Percentiles rank a stretch among this genome's conserved stretches.
Evolutionary conservation across 2,113 vertebrate species (phyloP).

Genomic region (Cercopithecus mona): DNA sequence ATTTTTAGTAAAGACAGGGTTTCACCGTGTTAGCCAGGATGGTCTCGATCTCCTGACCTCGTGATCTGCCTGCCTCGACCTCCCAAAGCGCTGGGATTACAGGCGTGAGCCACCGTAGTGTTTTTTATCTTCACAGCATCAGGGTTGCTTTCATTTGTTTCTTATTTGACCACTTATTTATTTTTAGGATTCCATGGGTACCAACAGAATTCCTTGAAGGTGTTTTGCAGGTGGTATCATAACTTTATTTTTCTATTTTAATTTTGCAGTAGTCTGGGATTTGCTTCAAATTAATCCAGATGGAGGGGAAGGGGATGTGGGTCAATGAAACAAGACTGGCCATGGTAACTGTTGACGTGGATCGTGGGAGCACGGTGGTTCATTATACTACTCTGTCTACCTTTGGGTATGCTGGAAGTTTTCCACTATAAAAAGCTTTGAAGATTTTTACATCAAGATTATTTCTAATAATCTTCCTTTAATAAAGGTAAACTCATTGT

Average conservation of each 20-base stretch:
- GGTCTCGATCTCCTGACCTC: no score
- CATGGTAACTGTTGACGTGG: not conserved
- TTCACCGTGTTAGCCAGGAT: no score
- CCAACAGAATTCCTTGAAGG: not conserved
- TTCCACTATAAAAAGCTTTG: not conserved
- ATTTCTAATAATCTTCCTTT: not conserved
- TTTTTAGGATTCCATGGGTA: not conserved
- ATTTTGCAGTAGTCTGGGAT: not conserved
- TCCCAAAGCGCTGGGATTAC: no score
- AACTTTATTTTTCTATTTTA: conserved; percentile 13
- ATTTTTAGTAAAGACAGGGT: no score
- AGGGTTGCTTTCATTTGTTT: not conserved
- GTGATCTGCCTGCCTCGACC: no score
- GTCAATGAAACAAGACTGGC: not conserved
- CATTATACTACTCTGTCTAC: not conserved
- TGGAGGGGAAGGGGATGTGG: not conserved
- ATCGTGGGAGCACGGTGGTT: no score
- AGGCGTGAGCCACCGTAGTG: not conserved
- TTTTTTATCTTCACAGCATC: not conserved
- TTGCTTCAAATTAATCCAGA: not conserved
- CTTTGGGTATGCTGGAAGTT: not conserved
- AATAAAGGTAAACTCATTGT: not conserved
- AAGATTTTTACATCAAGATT: not conserved
- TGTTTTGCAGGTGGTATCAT: not conserved
- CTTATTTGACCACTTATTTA: not conserved